Conservation (phyloP, 1,140 invertebrate species). For the Antheraea pernyi region DNA sequence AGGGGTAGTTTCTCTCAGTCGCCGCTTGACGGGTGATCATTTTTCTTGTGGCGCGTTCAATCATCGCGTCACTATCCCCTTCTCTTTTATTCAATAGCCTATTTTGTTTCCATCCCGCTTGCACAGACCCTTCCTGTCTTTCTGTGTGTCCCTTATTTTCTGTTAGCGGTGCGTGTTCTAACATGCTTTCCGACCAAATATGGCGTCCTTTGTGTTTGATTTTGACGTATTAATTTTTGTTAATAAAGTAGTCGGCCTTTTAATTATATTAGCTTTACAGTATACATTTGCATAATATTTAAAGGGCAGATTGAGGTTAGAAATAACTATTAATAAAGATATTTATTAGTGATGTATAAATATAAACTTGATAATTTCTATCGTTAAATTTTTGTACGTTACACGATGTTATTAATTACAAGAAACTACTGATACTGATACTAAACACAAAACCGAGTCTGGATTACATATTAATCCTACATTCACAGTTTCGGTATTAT, state of each 20-base stretch:
- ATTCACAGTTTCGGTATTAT: slow-evolving; percentile 38
- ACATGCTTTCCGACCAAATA: slow-evolving; percentile 73
- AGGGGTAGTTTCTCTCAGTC: slow-evolving; percentile 81
- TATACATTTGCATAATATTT: slow-evolving; percentile 23
- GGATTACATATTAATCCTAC: slow-evolving; percentile 43
- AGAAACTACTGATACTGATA: background rate
- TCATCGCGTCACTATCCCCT: slow-evolving; percentile 79
- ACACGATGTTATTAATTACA: background rate
- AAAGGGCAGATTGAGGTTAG: background rate
- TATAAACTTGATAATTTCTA: background rate
- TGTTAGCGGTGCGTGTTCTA: slow-evolving; percentile 78
- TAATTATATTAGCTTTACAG: slow-evolving; percentile 44
- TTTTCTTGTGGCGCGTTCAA: slow-evolving; percentile 80
- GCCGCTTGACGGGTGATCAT: slow-evolving; percentile 80
- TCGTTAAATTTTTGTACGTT: background rate
- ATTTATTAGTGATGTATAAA: background rate
- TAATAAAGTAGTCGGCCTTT: slow-evolving; percentile 56
- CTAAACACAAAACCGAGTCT: slow-evolving; percentile 9
- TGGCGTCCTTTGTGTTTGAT: slow-evolving; percentile 76
- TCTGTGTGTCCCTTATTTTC: slow-evolving; percentile 78
- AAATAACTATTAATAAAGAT: background rate
- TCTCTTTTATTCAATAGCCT: slow-evolving; percentile 59
- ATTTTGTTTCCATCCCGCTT: slow-evolving; percentile 57
- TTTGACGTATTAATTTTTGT: slow-evolving; percentile 77
- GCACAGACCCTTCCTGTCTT: slow-evolving; percentile 75